phyloP scores from a whole-genome alignment of 1,140 invertebrate genomes.

The Daktulosphaira vitifoliae region DNA sequence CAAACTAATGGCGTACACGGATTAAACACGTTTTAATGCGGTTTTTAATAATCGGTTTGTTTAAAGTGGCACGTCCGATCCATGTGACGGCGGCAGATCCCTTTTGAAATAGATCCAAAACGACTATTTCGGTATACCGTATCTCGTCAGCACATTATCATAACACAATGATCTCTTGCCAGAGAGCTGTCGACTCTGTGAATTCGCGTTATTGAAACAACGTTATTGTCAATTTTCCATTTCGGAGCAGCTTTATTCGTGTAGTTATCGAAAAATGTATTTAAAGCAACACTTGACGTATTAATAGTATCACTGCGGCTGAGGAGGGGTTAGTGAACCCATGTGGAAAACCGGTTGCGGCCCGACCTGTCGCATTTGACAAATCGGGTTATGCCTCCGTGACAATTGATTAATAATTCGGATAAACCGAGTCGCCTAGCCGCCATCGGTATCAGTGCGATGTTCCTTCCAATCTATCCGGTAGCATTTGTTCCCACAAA shows the following conservation, averaged over 20 bases:
- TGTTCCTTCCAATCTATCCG: no score
- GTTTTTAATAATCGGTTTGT: slow-evolving; percentile 34
- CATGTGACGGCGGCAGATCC: slow-evolving; percentile 25
- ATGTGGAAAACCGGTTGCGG: slow-evolving; percentile 9
- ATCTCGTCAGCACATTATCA: slow-evolving; percentile 1
- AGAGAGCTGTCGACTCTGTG: no score
- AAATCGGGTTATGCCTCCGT: slow-evolving; percentile 19
- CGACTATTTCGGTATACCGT: slow-evolving; percentile 25
- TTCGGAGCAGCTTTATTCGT: no score
- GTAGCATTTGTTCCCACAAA: no score
- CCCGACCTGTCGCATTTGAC: slow-evolving; percentile 1
- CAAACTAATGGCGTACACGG: slow-evolving; percentile 33
- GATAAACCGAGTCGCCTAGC: slow-evolving; percentile 5
- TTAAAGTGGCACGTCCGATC: slow-evolving; percentile 33
- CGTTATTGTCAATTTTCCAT: no score
- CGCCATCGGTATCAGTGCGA: slow-evolving; percentile 16
- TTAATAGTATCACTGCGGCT: not conserved
- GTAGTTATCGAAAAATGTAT: no score
- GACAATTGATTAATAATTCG: slow-evolving; percentile 32
- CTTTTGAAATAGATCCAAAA: slow-evolving; percentile 32
- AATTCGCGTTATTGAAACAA: no score
- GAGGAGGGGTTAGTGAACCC: slow-evolving; percentile 27
- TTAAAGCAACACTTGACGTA: no score
- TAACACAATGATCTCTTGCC: no score
- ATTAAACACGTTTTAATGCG: slow-evolving; percentile 34